Base-by-base conservation (phyloP, 1,140 invertebrate genomes). In the Zophobas atratus region DNA sequence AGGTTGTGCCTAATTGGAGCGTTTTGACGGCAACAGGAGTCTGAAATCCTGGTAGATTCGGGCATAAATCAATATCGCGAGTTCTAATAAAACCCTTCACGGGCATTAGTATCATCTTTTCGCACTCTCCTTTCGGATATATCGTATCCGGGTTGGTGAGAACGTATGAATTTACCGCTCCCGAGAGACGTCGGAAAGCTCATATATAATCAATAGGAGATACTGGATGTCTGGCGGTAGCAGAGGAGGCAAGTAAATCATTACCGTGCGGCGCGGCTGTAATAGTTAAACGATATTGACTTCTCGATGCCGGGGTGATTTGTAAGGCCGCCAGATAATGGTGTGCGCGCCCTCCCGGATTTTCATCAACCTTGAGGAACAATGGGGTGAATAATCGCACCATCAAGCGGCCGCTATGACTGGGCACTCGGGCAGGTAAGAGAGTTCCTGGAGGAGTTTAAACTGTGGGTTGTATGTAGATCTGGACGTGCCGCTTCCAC, bases 201-300 rank as follows among this genome's bases (percentile, higher is more conserved):
- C 82, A 83, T 83, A 82, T 82, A 84, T 84, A 83, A 83, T 83
- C 83, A 82, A 83, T 83, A 84, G 83, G 77, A 83, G 82, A 80
- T 82, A 80, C 80, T 78, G 81, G 74, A 83, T 82, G 81, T 82
- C 81, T 81, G 81, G 73, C 57, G 76, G 70, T 79, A 77, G 77
- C 79, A 76, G 77, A 77, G 60, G 39, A 67, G 76, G 79, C 77
- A 76, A 80, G 77, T 84, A 83, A 84, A 84, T 84, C 83, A 83
- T 84, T 83, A 82, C 80, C 77, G 74, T 60, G 71, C 41, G 49
- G 49, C 71, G 51, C 38, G 73, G 77, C 63, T 63, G 70, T 80
- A 76, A 80, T 80, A 80, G 79, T 80, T 80, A 76, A 80, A 80
- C 79, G 79, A 79, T 80, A 80, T 80, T 79, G 77, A 80, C 79